Conservation (phyloP, 2,888 invertebrate species). For the Invenusta paracnida region DNA sequence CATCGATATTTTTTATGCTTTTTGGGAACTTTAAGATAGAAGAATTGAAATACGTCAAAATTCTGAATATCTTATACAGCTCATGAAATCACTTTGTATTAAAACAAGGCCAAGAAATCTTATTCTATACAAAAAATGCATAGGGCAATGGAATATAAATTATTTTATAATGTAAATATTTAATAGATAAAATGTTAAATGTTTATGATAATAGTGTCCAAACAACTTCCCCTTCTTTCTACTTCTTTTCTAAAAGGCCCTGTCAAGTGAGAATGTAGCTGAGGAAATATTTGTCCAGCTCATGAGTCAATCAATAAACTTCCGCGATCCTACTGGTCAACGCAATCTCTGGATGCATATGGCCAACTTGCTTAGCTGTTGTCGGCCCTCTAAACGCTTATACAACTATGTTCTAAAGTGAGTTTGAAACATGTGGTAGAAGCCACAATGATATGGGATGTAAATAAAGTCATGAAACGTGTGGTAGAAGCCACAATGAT, state of each 20-base stretch:
- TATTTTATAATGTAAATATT: too few species aligned
- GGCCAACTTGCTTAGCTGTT: not conserved
- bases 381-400: not conserved
- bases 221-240: not conserved
- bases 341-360: not conserved
- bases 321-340: not conserved
- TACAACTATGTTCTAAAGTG: not conserved
- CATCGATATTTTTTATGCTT: too few species aligned
- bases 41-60: too few species aligned
- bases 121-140: too few species aligned
- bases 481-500: too few species aligned
- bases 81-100: not conserved
- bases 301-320: slow-evolving; percentile 3
- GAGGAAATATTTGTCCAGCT: slow-evolving; percentile 1
- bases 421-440: not conserved
- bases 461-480: too few species aligned
- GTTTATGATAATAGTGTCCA: too few species aligned
- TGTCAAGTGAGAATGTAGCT: not conserved
- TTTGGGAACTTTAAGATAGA: too few species aligned
- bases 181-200: too few species aligned
- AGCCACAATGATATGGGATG: too few species aligned
- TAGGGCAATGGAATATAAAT: too few species aligned
- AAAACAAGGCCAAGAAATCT: not conserved
- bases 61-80: too few species aligned
- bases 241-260: not conserved